phyloP scores from a whole-genome alignment of 2,888 invertebrate genomes.

The Pardosa pseudoannulata region DNA sequence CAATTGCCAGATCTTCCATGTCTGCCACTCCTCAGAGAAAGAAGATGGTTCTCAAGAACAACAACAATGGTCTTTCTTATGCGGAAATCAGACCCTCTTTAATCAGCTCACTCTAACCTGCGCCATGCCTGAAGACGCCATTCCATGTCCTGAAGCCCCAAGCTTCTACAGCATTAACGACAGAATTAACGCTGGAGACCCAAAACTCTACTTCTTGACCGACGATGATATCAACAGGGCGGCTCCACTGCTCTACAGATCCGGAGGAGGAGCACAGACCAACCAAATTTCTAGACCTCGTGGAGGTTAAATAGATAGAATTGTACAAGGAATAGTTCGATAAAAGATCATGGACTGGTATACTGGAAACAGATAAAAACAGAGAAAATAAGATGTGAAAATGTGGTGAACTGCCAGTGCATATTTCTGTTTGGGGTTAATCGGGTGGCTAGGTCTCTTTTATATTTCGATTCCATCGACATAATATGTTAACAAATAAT shows the following conservation, averaged over 20 bases:
- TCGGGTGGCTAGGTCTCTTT: too few relatives aligned
- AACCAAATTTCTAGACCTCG: background rate
- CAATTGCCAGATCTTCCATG: constrained; percentile 71
- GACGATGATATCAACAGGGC: constrained; percentile 24
- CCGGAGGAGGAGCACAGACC: constrained; percentile 33
- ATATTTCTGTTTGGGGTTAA: too few relatives aligned
- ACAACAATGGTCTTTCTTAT: constrained; percentile 65
- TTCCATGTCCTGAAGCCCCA: constrained; percentile 21
- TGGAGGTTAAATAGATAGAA: background rate
- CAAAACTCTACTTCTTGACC: constrained; percentile 19
- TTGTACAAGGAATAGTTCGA: too few relatives aligned
- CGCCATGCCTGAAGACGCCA: constrained; percentile 24
- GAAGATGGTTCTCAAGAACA: constrained; percentile 42
- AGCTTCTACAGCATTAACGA: constrained; percentile 22
- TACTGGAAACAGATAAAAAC: background rate
- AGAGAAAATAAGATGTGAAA: background rate
- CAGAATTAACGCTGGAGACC: constrained; percentile 26
- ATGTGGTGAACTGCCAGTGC: too few relatives aligned
- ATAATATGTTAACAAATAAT: too few relatives aligned
- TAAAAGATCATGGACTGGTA: background rate
- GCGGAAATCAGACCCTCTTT: constrained; percentile 66
- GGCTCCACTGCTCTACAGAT: constrained; percentile 47
- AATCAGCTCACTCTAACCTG: constrained; percentile 28
- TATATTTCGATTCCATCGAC: too few relatives aligned
- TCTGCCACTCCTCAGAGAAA: constrained; percentile 43